Evolutionary conservation across 2,113 vertebrate genomes (phyloP), one percentile per base, ranked within the genome.

Genomic region (Zosterops hypoxanthus): DNA sequence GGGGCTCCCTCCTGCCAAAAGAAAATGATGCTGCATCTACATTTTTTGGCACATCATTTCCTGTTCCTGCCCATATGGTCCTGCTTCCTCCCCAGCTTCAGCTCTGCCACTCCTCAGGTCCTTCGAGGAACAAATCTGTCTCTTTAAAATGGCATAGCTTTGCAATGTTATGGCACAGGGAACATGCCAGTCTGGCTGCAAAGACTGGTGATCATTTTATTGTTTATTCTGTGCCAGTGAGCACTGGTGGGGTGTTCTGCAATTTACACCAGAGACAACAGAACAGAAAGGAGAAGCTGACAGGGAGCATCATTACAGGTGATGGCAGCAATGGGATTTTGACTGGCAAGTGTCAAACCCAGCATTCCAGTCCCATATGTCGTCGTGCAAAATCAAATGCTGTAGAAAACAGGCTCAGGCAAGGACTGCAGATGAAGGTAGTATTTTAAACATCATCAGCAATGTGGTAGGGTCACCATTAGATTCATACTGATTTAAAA

Each of bases 1-100:
- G n/a, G 14, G 9, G 3, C 12, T 79, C n/a, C 15, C 26, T 28
- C 9, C 17, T 57, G 42, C 46, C 73, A 28, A 55, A 94, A 82
- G 12, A 28, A 13, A 70, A 44, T 0, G 1, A 50, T 14, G 26
- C 12, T 50, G 25, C 5, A 1, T 34, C 34, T 26, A 39, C 49
- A 39, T 36, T 15, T 64, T 24, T 8, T 18, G 23, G 39, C 44
- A 57, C 36, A 36, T 46, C 25, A 15, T 33, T 64, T 89, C 52
- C 39, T 49, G 5, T 31, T n/a, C 34, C 60, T 68, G 52, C n/a
- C 52, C 61, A 39, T 25, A 66, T 2, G 2, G 47, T 47, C 26
- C 53, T 1, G 1, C 22, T 63, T 49, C 57, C 33, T 64, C 39
- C 44, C 28, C 52, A 55, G 14, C n/a, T 65, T 66, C 13, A 5